Evolutionary conservation across 92 coral and sea anemone species (phyloP).

Genomic region (Meandrina meandrites): DNA sequence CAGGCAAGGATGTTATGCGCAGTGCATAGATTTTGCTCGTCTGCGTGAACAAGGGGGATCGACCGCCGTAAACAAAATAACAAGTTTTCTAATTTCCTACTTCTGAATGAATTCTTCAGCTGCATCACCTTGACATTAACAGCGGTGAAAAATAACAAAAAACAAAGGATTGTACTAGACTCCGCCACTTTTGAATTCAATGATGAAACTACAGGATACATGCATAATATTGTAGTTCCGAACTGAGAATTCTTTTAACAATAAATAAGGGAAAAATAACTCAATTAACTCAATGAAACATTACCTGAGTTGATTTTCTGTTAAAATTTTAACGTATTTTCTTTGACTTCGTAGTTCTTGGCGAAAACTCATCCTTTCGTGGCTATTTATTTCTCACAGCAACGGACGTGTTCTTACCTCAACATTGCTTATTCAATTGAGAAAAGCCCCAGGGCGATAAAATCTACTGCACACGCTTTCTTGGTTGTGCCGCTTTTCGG

Average conservation of each 20-base stretch:
- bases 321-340: neutral
- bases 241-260: neutral
- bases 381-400: neutral
- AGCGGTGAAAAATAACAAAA: neutral
- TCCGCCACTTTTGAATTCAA: neutral
- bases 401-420: neutral
- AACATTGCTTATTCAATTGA: neutral
- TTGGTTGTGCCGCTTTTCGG: neutral
- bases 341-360: neutral
- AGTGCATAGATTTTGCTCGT: slow-evolving; percentile 28
- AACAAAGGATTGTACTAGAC: neutral
- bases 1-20: slow-evolving; percentile 18
- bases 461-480: neutral
- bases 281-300: neutral
- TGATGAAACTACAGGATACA: neutral
- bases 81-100: neutral
- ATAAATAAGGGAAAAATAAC: neutral
- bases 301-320: neutral
- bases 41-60: slow-evolving; percentile 19
- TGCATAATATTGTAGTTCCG: neutral
- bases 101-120: neutral
- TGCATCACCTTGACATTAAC: neutral
- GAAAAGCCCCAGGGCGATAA: slow-evolving; percentile 3
- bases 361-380: neutral
- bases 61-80: slow-evolving; percentile 17